Conservation (phyloP, 2,888 invertebrate species). For the Dynastes tityus region DNA sequence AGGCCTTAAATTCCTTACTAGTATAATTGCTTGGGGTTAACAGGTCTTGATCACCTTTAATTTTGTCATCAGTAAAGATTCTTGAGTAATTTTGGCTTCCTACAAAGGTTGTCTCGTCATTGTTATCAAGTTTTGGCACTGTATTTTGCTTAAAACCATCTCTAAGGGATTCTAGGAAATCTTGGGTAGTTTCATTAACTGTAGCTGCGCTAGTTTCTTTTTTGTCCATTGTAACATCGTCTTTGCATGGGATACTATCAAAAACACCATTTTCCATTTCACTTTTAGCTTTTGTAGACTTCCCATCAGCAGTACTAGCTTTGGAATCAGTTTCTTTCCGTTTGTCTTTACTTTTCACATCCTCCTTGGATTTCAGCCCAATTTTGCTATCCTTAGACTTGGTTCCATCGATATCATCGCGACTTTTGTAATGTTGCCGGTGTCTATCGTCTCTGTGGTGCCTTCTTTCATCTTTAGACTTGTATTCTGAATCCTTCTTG, state of each 20-base stretch:
- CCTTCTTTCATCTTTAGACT: conserved; percentile 16
- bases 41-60: not conserved
- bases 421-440: conserved; percentile 31
- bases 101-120: not conserved
- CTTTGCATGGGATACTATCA: not conserved
- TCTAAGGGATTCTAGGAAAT: not conserved
- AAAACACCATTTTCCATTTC: not conserved
- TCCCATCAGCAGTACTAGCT: not conserved
- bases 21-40: not conserved
- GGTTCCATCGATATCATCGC: conserved; percentile 2
- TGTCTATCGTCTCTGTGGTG: conserved; percentile 52
- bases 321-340: conserved; percentile 32
- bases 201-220: not conserved
- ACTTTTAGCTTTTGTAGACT: not conserved
- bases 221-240: not conserved
- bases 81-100: not conserved
- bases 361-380: conserved; percentile 60
- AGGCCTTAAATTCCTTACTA: conserved; percentile 51
- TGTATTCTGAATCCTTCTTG: conserved; percentile 25
- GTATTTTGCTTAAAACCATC: not conserved
- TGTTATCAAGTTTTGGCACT: not conserved
- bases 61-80: not conserved
- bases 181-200: not conserved
- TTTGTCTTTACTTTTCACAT: conserved; percentile 16
- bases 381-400: conserved; percentile 46